Conservation (phyloP, 2,888 invertebrate species). For the Hirtodrosophila confusa region DNA sequence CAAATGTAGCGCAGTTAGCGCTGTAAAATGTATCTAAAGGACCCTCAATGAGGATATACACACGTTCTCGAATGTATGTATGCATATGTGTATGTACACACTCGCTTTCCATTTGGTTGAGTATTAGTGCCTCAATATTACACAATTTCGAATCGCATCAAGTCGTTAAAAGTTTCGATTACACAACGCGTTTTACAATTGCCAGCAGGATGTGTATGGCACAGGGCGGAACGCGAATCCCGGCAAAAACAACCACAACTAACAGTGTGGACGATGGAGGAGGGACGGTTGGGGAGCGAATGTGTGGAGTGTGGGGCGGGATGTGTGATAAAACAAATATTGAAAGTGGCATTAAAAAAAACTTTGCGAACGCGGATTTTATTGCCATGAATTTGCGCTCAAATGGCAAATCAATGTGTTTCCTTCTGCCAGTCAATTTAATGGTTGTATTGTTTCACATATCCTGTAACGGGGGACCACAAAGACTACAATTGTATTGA, state of each 20-base stretch:
- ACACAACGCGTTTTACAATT: conserved; percentile 79
- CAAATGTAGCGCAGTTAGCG: conserved; percentile 52
- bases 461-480: conserved; percentile 23
- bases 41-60: conserved; percentile 59
- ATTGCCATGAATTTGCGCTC: conserved; percentile 79
- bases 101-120: conserved; percentile 60
- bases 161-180: conserved; percentile 81
- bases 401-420: conserved; percentile 80
- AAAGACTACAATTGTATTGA: neutral
- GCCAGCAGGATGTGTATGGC: conserved; percentile 46
- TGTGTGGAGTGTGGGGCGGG: conserved; percentile 1
- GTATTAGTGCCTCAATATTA: conserved; percentile 77
- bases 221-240: conserved; percentile 31
- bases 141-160: conserved; percentile 79
- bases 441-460: conserved; percentile 62
- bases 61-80: conserved; percentile 56
- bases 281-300: neutral
- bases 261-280: conserved; percentile 5
- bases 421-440: conserved; percentile 74
- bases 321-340: conserved; percentile 69
- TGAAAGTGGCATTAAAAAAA: conserved; percentile 76
- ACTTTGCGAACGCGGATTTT: conserved; percentile 72
- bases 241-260: conserved; percentile 33
- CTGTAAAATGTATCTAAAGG: conserved; percentile 72
- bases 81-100: conserved; percentile 27